Conservation (phyloP, 2,113 vertebrate species). For the Struthidea cinerea region DNA sequence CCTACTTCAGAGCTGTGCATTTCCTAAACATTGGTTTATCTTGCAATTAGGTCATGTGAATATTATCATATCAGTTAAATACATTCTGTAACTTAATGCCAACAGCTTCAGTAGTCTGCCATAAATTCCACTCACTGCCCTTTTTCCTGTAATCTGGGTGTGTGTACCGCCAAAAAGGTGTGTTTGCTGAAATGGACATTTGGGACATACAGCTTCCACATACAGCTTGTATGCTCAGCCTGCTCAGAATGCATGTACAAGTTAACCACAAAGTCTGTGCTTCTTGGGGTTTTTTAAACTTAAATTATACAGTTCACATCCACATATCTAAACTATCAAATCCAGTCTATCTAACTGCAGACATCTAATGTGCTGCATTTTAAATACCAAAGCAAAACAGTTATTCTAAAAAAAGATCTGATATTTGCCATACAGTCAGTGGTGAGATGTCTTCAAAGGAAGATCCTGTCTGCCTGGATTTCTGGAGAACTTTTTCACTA, state of each 20-base stretch:
- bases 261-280: not conserved
- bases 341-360: conserved; percentile 17
- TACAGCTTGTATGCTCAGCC: not conserved
- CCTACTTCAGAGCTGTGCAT: not conserved
- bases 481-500: conserved; percentile 8
- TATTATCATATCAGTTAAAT: not conserved
- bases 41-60: not conserved
- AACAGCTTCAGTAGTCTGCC: not conserved
- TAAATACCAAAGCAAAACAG: conserved; percentile 48
- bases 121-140: not conserved
- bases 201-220: not conserved
- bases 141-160: not conserved
- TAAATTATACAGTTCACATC: not conserved
- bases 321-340: conserved; percentile 8
- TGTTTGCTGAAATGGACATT: not conserved
- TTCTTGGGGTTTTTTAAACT: not conserved
- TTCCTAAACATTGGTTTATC: not conserved
- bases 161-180: not conserved
- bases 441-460: conserved; percentile 50
- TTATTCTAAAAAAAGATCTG: conserved; percentile 61
- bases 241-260: not conserved
- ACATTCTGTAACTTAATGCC: not conserved
- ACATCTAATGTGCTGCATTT: conserved; percentile 35
- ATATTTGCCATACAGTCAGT: conserved; percentile 42
- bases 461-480: conserved; percentile 22